These are phyloP conservation scores for Isaurus tuberculatus DNA, from an alignment of 92 coral and sea anemone genomes.

Conservation along the genomic window DNA sequence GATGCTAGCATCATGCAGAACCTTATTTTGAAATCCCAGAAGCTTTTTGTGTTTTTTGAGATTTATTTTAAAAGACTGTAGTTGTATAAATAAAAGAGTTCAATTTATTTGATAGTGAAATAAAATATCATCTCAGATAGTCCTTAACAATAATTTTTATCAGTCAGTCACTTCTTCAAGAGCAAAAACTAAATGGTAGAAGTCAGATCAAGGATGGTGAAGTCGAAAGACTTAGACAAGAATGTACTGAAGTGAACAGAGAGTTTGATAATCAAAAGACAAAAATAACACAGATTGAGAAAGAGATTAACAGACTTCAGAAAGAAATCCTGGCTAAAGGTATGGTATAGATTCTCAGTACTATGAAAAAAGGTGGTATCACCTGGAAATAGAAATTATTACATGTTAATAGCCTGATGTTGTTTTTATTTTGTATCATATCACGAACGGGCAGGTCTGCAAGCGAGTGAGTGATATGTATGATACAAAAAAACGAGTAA, in stretches of 20 bases:
- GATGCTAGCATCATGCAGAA: too few species aligned
- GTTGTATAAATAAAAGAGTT: too few species aligned
- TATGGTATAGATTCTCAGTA: conserved; percentile 12
- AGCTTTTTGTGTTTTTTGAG: too few species aligned
- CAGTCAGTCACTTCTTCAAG: conserved; percentile 71
- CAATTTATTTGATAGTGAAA: too few species aligned
- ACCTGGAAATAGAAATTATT: too few species aligned
- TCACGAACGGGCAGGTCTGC: background rate
- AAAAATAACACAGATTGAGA: conserved; percentile 71
- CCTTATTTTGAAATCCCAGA: too few species aligned
- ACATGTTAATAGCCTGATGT: background rate
- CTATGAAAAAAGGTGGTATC: too few species aligned
- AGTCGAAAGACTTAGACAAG: conserved; percentile 53
- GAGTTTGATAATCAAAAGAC: conserved; percentile 68
- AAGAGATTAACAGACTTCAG: conserved; percentile 78
- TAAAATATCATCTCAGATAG: too few species aligned
- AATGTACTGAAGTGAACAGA: conserved; percentile 51
- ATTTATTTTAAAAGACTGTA: too few species aligned
- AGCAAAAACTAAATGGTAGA: conserved; percentile 40
- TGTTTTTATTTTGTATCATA: background rate
- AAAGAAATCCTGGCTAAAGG: conserved; percentile 86
- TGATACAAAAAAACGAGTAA: too few species aligned
- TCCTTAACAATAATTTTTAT: background rate
- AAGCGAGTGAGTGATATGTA: too few species aligned
- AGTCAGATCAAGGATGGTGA: conserved; percentile 51